Percentiles rank a stretch among this genome's conserved stretches.
Conservation (phyloP, 2,797 vertebrate species). For the Esox masquinongy region DNA sequence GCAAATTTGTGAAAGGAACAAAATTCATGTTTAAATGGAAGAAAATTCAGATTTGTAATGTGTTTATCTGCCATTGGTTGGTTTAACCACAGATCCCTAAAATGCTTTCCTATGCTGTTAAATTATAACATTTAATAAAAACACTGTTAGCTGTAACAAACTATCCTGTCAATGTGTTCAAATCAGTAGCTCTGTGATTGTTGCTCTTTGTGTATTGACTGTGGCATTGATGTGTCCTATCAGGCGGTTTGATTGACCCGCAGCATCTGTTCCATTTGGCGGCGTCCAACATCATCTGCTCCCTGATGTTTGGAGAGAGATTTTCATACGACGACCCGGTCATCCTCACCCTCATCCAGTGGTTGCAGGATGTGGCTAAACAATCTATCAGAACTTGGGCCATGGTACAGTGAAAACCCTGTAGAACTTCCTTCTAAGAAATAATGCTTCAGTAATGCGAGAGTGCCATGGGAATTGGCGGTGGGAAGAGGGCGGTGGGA, state of each 20-base stretch:
- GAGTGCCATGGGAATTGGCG: too few relatives aligned
- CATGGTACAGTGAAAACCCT: constrained; percentile 22
- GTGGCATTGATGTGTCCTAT: neutral
- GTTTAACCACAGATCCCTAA: too few relatives aligned
- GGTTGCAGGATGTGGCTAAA: neutral
- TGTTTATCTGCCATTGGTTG: too few relatives aligned
- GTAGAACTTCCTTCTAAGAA: neutral
- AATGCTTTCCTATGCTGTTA: too few relatives aligned
- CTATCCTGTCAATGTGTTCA: neutral
- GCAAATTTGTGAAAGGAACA: too few relatives aligned
- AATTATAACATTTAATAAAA: neutral
- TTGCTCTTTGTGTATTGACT: neutral
- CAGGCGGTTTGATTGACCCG: constrained; percentile 22
- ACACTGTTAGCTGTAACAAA: neutral
- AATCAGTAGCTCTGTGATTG: neutral
- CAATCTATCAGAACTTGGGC: constrained; percentile 17
- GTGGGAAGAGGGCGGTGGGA: too few relatives aligned
- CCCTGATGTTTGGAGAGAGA: constrained; percentile 27
- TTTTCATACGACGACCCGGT: constrained; percentile 26
- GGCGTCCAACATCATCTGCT: constrained; percentile 33
- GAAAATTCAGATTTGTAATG: too few relatives aligned
- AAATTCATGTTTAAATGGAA: too few relatives aligned
- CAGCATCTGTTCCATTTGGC: constrained; percentile 24
- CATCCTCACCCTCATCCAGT: constrained; percentile 25
- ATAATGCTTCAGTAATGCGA: neutral